Conservation (phyloP, 2,113 vertebrate species). For the Hippocampus guttulatus region DNA sequence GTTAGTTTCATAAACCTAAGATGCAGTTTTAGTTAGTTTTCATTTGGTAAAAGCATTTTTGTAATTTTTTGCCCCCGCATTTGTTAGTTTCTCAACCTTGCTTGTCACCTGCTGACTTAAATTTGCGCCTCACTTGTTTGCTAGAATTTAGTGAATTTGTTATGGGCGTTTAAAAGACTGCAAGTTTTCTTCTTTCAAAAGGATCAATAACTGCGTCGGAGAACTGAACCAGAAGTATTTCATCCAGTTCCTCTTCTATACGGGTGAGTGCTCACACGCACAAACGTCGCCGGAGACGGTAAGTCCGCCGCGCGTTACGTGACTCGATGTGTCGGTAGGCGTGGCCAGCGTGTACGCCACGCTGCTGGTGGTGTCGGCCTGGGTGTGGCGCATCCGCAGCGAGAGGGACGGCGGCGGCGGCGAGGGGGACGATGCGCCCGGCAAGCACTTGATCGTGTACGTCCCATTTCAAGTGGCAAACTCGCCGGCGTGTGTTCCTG, state of each 20-base stretch:
- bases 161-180: too few species aligned
- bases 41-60: too few species aligned
- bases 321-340: conserved; percentile 40
- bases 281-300: neutral
- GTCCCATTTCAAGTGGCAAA: conserved; percentile 1
- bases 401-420: conserved; percentile 58
- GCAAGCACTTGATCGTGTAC: conserved; percentile 74
- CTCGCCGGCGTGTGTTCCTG: neutral
- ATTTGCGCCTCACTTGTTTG: too few species aligned
- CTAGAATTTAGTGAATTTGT: too few species aligned
- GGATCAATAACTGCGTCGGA: conserved; percentile 83
- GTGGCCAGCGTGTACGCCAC: conserved; percentile 79
- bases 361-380: conserved; percentile 73
- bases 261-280: conserved; percentile 59
- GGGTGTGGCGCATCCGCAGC: conserved; percentile 70
- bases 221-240: conserved; percentile 85
- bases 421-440: conserved; percentile 55
- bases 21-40: too few species aligned
- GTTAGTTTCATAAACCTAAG: too few species aligned
- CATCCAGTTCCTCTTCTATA: conserved; percentile 86
- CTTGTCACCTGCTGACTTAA: too few species aligned
- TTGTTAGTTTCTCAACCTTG: too few species aligned
- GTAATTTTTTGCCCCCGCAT: too few species aligned
- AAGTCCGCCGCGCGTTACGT: too few species aligned
- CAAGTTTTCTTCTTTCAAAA: conserved; percentile 41